phyloP scores from a whole-genome alignment of 1,140 invertebrate genomes.

The Calephelis virginiensis region DNA sequence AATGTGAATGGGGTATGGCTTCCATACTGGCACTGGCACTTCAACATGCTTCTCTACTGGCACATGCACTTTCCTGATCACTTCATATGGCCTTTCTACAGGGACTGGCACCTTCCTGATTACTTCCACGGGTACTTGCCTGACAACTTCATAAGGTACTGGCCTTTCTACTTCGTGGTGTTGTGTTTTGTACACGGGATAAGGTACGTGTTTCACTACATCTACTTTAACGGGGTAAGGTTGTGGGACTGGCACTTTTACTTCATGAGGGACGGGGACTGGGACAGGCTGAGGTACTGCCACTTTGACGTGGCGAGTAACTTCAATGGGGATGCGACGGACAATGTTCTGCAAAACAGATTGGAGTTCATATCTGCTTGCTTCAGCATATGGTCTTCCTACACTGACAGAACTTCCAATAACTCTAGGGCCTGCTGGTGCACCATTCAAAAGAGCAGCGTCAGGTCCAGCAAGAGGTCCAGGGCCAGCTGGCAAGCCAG shows the following conservation, averaged over 20 bases:
- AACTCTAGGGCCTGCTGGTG: slow-evolving; percentile 41
- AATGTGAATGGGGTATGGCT: slow-evolving; percentile 68
- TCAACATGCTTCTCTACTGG: slow-evolving; percentile 68
- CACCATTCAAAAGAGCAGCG: slow-evolving; percentile 23
- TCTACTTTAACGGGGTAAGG: slow-evolving; percentile 72
- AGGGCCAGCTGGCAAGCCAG: slow-evolving; percentile 21
- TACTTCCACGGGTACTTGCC: slow-evolving; percentile 61
- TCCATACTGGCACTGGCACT: slow-evolving; percentile 66
- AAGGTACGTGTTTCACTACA: slow-evolving; percentile 68
- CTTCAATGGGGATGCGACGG: slow-evolving; percentile 60
- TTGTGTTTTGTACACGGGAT: slow-evolving; percentile 66
- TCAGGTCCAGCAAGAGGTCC: slow-evolving; percentile 23
- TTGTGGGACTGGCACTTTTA: slow-evolving; percentile 68
- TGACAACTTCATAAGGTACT: slow-evolving; percentile 68
- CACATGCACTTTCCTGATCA: slow-evolving; percentile 69
- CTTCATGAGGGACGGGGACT: slow-evolving; percentile 63
- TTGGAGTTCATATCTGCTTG: slow-evolving; percentile 62
- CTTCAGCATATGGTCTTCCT: slow-evolving; percentile 39
- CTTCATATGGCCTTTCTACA: slow-evolving; percentile 67
- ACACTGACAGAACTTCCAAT: slow-evolving; percentile 58
- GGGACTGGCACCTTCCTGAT: slow-evolving; percentile 67
- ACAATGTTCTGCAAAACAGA: slow-evolving; percentile 66
- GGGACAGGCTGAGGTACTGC: slow-evolving; percentile 61
- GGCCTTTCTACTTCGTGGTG: slow-evolving; percentile 70
- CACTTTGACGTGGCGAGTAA: slow-evolving; percentile 61